These are phyloP conservation scores for Vidua chalybeata DNA, from an alignment of 2,113 vertebrate genomes.

Conservation along the genomic window DNA sequence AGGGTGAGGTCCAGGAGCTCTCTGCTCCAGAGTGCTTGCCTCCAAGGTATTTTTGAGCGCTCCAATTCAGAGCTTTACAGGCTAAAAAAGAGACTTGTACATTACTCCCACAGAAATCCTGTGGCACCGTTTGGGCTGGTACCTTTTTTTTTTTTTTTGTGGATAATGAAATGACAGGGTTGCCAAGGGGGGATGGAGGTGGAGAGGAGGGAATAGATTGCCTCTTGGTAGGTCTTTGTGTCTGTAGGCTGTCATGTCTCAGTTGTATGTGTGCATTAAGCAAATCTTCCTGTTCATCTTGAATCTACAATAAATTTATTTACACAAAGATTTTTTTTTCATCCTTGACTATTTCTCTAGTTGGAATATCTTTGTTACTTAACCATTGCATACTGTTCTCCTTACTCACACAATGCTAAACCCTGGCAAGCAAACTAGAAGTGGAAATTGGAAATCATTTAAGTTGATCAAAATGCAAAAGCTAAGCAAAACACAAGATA, in stretches of 20 bases:
- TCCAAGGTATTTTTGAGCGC: background rate
- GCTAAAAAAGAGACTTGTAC: background rate
- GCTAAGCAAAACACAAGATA: background rate
- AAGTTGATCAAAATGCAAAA: background rate
- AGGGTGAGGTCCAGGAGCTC: fast-evolving
- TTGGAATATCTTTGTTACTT: background rate
- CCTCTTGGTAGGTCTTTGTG: background rate
- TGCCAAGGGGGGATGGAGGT: background rate
- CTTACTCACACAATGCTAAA: background rate
- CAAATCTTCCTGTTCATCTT: background rate
- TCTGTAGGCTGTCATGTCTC: background rate
- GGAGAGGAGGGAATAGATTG: background rate
- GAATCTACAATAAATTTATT: background rate
- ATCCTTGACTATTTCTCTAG: background rate
- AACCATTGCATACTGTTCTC: background rate
- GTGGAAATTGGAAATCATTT: background rate
- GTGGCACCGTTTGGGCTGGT: background rate
- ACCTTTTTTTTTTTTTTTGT: background rate
- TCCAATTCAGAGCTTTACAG: background rate
- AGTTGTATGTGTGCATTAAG: background rate
- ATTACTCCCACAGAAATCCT: background rate
- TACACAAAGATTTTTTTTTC: background rate
- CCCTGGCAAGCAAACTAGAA: background rate
- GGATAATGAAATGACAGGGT: background rate
- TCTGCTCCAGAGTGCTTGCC: background rate